Evolutionary conservation across 2,113 vertebrate species (phyloP), one percentile per base, ranked within the genome.

Genomic region (Perca flavescens): DNA sequence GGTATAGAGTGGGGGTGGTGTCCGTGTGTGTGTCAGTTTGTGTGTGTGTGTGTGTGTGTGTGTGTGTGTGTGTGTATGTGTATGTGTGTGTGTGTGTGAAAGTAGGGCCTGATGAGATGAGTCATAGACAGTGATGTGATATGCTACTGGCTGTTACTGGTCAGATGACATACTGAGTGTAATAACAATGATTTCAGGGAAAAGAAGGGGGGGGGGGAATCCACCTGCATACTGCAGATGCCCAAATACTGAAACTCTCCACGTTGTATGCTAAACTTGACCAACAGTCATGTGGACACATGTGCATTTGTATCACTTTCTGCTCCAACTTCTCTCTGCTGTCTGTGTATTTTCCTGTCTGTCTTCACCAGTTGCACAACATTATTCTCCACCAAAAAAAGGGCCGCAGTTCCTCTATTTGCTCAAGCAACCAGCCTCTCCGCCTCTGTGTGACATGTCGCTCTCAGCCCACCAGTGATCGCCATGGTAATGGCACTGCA

Each of bases 41-140:
- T n/a, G n/a, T n/a, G n/a, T n/a, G 71, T 60, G 67, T 65, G 63
- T 25, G 50, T 70, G 75, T 70, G 47, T 31, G 56, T 49, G 43
- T 76, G 52, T 47, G 73, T 63, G 63, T 52, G 66, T 31, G 77
- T 79, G 46, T 10, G 68, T 68, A 72, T 49, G 65, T 46, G 25
- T 9, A 28, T 66, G 53, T 5, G 61, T 60, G 56, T 28, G 52
- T 49, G 28, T 46, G 52, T 46, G 77, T 49, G 68, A 17, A 11
- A 58, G 77, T 14, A 28, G 67, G 54, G 65, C 71, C 56, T 28
- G 62, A 77, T 76, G 73, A 74, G 75, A 84, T 88, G 86, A 93
- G 75, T 91, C 90, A 91, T 46, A 69, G 52, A 79, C 60, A 15
- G 61, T 88, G 86, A 90, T 85, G 83, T 86, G 77, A 89, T 81